A percentile compares a stretch with the other conserved stretches of the same genome.
phyloP scores from a whole-genome alignment of 2,888 invertebrate species.

The Anodontia alba region DNA sequence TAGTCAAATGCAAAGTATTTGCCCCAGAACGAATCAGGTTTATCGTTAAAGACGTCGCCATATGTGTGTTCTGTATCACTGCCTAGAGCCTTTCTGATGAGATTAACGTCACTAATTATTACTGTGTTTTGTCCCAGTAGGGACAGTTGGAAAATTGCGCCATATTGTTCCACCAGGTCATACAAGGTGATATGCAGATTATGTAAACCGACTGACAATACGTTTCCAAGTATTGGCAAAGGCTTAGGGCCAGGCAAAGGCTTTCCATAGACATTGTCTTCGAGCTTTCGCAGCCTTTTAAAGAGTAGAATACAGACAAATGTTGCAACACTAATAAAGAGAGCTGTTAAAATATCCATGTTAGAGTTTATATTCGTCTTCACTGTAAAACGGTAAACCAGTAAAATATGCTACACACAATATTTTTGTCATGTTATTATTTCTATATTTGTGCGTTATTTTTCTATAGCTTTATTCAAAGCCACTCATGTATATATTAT shows the following conservation, averaged over 20 bases:
- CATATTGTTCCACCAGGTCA: background rate
- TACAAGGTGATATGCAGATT: background rate
- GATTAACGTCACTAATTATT: background rate
- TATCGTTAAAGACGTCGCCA: slow-evolving; percentile 11
- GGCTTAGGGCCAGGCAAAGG: background rate
- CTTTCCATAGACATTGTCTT: background rate
- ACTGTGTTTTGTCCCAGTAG: background rate
- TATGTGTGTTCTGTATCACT: background rate
- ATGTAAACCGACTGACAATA: background rate
- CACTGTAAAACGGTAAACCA: too few species aligned
- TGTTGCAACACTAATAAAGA: too few species aligned
- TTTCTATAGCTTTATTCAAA: too few species aligned
- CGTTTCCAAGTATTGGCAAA: background rate
- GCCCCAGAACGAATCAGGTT: background rate
- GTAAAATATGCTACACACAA: too few species aligned
- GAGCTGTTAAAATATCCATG: too few species aligned
- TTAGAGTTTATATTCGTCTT: too few species aligned
- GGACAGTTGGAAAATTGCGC: background rate
- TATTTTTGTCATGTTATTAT: too few species aligned
- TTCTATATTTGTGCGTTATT: too few species aligned
- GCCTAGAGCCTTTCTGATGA: background rate
- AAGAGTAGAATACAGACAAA: background rate
- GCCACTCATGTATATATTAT: too few species aligned
- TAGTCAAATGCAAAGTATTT: background rate
- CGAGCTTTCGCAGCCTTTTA: background rate